Conservation (phyloP, 2,797 vertebrate species). For the Neopelma chrysocephalum region DNA sequence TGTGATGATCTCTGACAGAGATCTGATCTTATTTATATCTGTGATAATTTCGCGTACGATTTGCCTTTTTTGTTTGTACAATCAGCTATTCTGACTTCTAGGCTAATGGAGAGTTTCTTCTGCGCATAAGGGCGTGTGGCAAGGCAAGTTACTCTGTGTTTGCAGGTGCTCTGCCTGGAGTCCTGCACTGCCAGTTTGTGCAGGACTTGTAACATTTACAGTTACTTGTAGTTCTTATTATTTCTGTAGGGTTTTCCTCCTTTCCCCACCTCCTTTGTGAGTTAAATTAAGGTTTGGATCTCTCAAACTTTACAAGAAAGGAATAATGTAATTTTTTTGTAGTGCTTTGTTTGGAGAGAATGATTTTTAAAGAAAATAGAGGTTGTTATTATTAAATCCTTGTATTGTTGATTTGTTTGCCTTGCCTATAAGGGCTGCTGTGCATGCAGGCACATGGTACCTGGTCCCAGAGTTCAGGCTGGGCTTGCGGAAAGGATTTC, state of each 20-base stretch:
- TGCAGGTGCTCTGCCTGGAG: neutral
- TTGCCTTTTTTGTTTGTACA: neutral
- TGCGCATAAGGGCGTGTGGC: accelerated
- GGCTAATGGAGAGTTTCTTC: neutral
- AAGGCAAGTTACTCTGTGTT: neutral
- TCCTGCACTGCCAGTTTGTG: neutral
- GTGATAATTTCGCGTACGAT: neutral
- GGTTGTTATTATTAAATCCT: neutral
- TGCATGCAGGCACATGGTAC: neutral
- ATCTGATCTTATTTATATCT: neutral
- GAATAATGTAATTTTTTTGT: neutral
- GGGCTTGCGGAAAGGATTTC: neutral
- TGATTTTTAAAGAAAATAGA: neutral
- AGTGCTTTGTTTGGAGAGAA: neutral
- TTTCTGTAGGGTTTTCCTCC: neutral
- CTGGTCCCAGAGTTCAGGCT: neutral
- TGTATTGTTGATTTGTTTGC: neutral
- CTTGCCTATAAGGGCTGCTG: neutral
- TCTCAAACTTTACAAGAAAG: neutral
- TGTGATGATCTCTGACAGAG: neutral
- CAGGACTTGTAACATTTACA: neutral
- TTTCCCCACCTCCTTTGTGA: neutral
- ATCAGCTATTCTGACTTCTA: neutral
- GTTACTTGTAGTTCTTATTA: neutral
- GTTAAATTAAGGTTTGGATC: neutral